A percentile compares a stretch with the other conserved stretches of the same genome.
phyloP scores from a whole-genome alignment of 2,888 invertebrate genomes.

The Agrypnus murinus region DNA sequence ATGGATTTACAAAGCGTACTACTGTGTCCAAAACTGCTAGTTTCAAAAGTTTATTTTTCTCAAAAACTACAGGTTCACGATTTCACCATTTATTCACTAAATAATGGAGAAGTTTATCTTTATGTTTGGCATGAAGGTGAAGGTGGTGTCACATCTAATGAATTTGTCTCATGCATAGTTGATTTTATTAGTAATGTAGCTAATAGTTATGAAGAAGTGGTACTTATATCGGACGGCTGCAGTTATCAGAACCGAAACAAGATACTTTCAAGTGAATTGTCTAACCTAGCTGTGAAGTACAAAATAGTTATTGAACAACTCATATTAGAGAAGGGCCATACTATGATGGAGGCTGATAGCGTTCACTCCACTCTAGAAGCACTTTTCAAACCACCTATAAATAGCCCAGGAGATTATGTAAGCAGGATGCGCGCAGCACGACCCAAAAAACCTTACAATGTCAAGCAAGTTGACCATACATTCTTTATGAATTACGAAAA shows the following conservation, averaged over 20 bases:
- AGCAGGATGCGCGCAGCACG: slow-evolving; percentile 38
- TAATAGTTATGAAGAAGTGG: neutral
- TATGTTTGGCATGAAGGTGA: slow-evolving; percentile 58
- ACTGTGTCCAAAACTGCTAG: slow-evolving; percentile 7
- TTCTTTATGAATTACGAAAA: slow-evolving; percentile 35
- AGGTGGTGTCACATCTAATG: slow-evolving; percentile 51
- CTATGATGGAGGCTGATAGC: slow-evolving; percentile 50
- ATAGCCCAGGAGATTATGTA: slow-evolving; percentile 28
- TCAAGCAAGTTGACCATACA: slow-evolving; percentile 19
- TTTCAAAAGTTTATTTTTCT: slow-evolving; percentile 21
- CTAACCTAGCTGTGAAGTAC: neutral
- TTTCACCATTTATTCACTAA: neutral
- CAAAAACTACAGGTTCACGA: slow-evolving; percentile 8
- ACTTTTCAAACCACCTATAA: slow-evolving; percentile 36
- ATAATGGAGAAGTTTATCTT: slow-evolving; percentile 76
- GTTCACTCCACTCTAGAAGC: slow-evolving; percentile 44
- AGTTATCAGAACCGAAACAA: slow-evolving; percentile 46
- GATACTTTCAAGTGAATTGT: slow-evolving; percentile 29
- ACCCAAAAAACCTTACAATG: slow-evolving; percentile 28
- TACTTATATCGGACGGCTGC: slow-evolving; percentile 47
- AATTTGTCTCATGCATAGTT: slow-evolving; percentile 46
- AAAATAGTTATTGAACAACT: slow-evolving; percentile 41
- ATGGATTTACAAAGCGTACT: slow-evolving; percentile 25
- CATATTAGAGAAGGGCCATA: slow-evolving; percentile 48
- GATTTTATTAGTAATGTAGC: neutral